Evolutionary conservation across 2,113 vertebrate species (phyloP), one percentile per base, ranked within the genome.

Genomic region (Coregonus clupeaformis): DNA sequence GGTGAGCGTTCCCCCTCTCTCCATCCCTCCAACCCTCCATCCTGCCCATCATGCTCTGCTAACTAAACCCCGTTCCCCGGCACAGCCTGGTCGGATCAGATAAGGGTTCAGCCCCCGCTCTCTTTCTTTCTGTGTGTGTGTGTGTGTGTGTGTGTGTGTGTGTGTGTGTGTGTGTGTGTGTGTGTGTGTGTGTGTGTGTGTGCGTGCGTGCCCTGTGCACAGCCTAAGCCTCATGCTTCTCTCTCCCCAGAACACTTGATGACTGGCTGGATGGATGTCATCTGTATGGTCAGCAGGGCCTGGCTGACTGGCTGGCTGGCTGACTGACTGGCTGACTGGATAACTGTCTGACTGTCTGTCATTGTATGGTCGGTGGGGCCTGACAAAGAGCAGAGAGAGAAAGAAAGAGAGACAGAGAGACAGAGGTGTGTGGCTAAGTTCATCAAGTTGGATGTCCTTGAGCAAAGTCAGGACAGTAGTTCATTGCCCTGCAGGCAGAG

Each of bases 401-500:
- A n/a, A n/a, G 78, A 79, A 76, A 82, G 75, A 74, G 68, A 75
- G 66, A 70, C 59, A 57, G 76, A 77, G 73, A 80, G 66, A 60
- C 72, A 85, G 13, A 73, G 57, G 45, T 22, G 69, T 49, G 69
- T 30, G 65, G 45, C 80, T 78, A 84, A 77, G 85, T 73, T 83
- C 71, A 78, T 85, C 79, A 72, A 85, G 80, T 88, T 85, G 74
- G 6, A 67, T 27, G 88, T 90, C 87, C 85, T 90, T 91, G 85
- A 85, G 77, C 77, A 90, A 90, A 87, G 87, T 88, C 84, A 72
- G 52, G 36, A 69, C 18, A 45, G 69, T 20, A 55, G 42, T 80
- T 63, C 69, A 80, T 76, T 77, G 70, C 73, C 77, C 49, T 68
- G 74, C 72, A 80, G 60, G 64, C 22, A 49, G 36, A 42, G 63